Evolutionary conservation across 2,888 invertebrate species (phyloP), one percentile per base, ranked within the genome.

Genomic region (Yponomeuta plumbellus): DNA sequence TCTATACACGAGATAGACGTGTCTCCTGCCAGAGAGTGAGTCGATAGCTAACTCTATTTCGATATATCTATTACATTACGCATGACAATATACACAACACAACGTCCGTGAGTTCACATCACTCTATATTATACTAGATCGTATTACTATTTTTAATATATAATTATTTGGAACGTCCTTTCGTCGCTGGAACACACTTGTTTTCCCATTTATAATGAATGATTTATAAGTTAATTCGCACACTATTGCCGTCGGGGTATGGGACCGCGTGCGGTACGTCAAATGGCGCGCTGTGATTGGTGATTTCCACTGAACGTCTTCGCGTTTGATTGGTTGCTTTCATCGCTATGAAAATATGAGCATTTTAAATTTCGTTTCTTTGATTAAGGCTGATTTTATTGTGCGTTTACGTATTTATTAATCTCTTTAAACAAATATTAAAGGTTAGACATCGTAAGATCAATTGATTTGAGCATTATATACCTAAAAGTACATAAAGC

Each of bases 51-150:
- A 17, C 44, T 74, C 72, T 83, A 80, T 76, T 78, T 77, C 78
- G 74, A 81, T 82, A 85, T 80, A 82, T 82, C 80, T 85, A 85
- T 78, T 73, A 44, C 75, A 72, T 80, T 79, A 82, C 79, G 78
- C 77, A 76, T 76, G 71, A 75, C 76, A 81, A 79, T 82, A 81
- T 82, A 85, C 84, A 83, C 83, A 78, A 78, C 80, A 76, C 78
- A 73, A 20, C 22, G 63, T 40, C 20, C 72, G 75, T 77, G 74
- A 71, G 73, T 62, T 73, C 74, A 71, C 77, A 72, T 76, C 81
- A 77, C 78, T 74, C 71, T 74, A 59, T 52, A 23, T 70, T 70
- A 66, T 70, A 70, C 83, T 81, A 80, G 80, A 77, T 79, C 39
- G n/a, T 80, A 78, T 74, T 80, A 77, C 75, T 73, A 73, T 66